These are phyloP conservation scores for Syngnathoides biaculeatus DNA, from an alignment of 2,113 vertebrate genomes.

Conservation along the genomic window DNA sequence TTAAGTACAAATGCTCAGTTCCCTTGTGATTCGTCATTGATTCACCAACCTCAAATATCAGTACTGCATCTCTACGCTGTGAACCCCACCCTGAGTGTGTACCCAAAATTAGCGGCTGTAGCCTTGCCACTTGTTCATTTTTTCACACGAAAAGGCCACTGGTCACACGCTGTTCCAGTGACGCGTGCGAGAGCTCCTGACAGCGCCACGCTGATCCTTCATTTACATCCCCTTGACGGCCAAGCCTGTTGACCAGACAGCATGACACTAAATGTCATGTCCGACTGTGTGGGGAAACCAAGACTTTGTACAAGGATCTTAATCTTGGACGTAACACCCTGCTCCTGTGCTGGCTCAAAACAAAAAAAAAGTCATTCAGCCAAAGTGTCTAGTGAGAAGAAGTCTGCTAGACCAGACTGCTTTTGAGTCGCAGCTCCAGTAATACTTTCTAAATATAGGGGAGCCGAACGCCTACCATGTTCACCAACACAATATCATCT, in stretches of 20 bases:
- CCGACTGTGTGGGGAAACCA: not conserved
- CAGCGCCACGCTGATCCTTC: not conserved
- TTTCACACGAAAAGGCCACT: not conserved
- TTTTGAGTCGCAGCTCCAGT: slow-evolving; percentile 10
- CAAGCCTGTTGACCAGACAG: not conserved
- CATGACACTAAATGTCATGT: not conserved
- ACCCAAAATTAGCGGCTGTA: not conserved
- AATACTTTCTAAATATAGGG: slow-evolving; percentile 40
- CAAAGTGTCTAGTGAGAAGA: not conserved
- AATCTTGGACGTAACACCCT: not conserved
- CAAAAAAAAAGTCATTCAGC: not conserved
- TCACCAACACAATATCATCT: slow-evolving; percentile 13
- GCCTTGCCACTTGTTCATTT: not conserved
- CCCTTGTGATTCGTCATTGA: too few species aligned
- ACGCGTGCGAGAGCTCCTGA: not conserved
- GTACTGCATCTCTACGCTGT: too few species aligned
- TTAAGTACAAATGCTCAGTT: not conserved
- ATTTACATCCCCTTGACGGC: not conserved
- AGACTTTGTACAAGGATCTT: not conserved
- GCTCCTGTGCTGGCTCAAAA: not conserved
- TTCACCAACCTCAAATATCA: too few species aligned
- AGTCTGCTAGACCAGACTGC: not conserved
- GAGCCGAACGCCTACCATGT: slow-evolving; percentile 14
- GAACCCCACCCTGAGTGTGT: too few species aligned
- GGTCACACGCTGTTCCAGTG: not conserved